phyloP scores from a whole-genome alignment of 2,888 invertebrate species.

The Choreutis nemorana region DNA sequence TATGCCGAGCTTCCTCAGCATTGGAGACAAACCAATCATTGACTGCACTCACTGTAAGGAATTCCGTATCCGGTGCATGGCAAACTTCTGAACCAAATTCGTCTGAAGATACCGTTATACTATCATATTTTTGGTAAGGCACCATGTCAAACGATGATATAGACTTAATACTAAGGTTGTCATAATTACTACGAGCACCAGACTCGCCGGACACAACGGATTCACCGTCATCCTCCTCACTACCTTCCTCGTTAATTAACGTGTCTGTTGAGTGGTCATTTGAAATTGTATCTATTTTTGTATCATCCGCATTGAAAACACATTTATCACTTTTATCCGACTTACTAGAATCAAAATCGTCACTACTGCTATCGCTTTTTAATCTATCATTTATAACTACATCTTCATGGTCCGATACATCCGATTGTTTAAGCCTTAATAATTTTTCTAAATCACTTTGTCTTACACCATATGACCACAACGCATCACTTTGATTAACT shows the following conservation, averaged over 20 bases:
- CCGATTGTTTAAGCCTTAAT: constrained; percentile 47
- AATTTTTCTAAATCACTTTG: constrained; percentile 55
- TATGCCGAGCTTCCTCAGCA: constrained; percentile 44
- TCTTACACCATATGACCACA: constrained; percentile 58
- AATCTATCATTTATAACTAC: constrained; percentile 23
- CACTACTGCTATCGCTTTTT: constrained; percentile 26
- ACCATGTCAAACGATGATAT: constrained; percentile 60
- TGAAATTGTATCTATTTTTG: constrained; percentile 43
- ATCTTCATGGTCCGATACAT: constrained; percentile 46
- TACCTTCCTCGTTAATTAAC: constrained; percentile 49
- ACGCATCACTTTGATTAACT: too few species aligned
- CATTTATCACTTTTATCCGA: constrained; percentile 37
- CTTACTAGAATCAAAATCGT: constrained; percentile 37
- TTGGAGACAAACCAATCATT: constrained; percentile 60
- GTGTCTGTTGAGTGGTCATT: constrained; percentile 57
- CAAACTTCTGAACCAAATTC: constrained; percentile 61
- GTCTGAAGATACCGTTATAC: constrained; percentile 59
- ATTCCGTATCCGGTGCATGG: constrained; percentile 53
- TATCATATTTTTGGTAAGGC: constrained; percentile 58
- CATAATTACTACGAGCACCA: constrained; percentile 49
- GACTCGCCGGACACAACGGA: constrained; percentile 40
- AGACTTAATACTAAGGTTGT: constrained; percentile 61
- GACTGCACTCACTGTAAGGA: constrained; percentile 59
- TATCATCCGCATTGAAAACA: constrained; percentile 39
- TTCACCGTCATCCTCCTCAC: constrained; percentile 40